phyloP scores from a whole-genome alignment of 2,888 invertebrate genomes.

The Ariolimax columbianus region DNA sequence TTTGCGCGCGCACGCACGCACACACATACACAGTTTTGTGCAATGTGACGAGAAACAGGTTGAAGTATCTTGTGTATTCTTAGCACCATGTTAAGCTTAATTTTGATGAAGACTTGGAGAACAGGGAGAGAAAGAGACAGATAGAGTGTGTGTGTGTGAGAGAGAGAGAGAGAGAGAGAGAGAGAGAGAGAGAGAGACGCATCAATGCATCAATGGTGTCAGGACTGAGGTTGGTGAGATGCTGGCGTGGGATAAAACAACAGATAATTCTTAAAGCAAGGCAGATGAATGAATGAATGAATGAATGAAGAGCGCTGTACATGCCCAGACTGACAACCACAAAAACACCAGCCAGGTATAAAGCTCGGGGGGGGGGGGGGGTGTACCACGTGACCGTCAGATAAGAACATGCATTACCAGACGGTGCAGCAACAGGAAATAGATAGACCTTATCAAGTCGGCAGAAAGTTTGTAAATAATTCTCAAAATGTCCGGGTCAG shows the following conservation, averaged over 20 bases:
- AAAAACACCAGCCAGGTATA: background rate
- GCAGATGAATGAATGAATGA: background rate
- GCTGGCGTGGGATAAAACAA: background rate
- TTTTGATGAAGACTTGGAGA: too few relatives aligned
- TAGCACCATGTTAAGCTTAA: too few relatives aligned
- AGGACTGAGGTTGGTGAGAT: too few relatives aligned
- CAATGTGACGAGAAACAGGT: too few relatives aligned
- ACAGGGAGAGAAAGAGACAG: constrained; percentile 30
- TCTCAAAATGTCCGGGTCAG: background rate
- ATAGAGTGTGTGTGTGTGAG: background rate
- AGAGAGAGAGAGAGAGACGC: constrained; percentile 25
- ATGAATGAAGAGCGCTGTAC: background rate
- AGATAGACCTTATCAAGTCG: background rate
- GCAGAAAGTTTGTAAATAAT: background rate
- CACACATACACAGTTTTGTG: too few relatives aligned
- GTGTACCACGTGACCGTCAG: background rate
- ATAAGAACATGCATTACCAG: background rate
- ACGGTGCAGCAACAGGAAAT: background rate
- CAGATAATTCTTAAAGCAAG: background rate
- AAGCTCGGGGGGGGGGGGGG: background rate
- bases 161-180: constrained; percentile 28
- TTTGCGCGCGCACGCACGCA: too few relatives aligned
- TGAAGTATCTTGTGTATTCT: too few relatives aligned
- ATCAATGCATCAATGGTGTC: background rate
- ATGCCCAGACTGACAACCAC: background rate